Evolutionary conservation across 2,888 invertebrate genomes (phyloP), one percentile per base, ranked within the genome.

Genomic region (Chaitophorus viminalis): DNA sequence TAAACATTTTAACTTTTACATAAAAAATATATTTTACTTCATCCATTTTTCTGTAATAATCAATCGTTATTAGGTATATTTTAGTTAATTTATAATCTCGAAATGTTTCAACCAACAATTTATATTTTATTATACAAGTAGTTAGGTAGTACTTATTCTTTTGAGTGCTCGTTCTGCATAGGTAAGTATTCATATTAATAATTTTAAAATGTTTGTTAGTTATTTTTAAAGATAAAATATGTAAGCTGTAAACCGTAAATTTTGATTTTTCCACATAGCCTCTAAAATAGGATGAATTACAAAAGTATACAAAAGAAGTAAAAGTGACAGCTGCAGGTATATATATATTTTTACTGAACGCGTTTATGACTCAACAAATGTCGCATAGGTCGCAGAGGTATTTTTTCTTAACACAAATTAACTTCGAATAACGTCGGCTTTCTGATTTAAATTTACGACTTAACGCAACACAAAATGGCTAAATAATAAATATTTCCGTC

Each of bases 401-500:
- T 21, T 65, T 68, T 46, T 65, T 52, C 54, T 82, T 54, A 76
- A 84, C 76, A 33, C 76, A 65, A 76, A 84, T 84, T 76, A 77
- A 52, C 76, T 76, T 76, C 39, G 65, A 76, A 84, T 76, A 31
- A 76, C 31, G 74, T 83, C 74, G 36, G 36, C 33, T 83, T 77
- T 68, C n/a, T 46, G 68, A 84, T 74, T 83, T 83, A 29, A 25
- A 76, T 76, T 76, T 60, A 39, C 21, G 39, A 68, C 76, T 54
- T 31, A 65, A 54, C n/a, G 72, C 39, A 65, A n/a, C 52, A 31
- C 33, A 31, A 39, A 75, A 84, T 36, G 74, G 36, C 84, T 84
- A 77, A 39, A 84, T 77, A 84, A 84, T 77, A 76, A 76, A 84
- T 68, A 46, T 68, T 46, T 68, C 75, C 54, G 33, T 54, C 60